Evolutionary conservation across 2,888 invertebrate species (phyloP).

Genomic region (Drosophila anomalata): DNA sequence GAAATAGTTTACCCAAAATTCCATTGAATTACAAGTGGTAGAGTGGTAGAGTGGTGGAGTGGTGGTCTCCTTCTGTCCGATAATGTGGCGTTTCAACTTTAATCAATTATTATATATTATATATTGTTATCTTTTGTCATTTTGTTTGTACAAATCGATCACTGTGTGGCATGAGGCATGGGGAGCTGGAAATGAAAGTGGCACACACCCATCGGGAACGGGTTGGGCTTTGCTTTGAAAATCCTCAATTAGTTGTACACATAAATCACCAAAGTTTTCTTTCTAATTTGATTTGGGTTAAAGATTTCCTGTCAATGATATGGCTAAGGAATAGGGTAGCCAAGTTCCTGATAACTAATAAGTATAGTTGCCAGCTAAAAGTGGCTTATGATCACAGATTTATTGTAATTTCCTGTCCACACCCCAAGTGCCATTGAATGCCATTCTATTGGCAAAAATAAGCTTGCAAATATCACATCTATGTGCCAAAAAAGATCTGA

Average conservation of each 20-base stretch:
- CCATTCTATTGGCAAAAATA: slow-evolving; percentile 8
- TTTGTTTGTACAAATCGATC: slow-evolving; percentile 75
- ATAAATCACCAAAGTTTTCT: slow-evolving; percentile 59
- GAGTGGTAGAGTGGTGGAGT: not conserved
- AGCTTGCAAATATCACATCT: slow-evolving; percentile 20
- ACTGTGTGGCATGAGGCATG: slow-evolving; percentile 13
- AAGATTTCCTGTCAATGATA: slow-evolving; percentile 60
- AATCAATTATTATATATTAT: slow-evolving; percentile 71
- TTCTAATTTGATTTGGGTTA: slow-evolving; percentile 59
- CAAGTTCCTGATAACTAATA: not conserved
- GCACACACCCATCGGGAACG: slow-evolving; percentile 33
- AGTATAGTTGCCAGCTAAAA: not conserved
- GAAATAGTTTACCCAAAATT: slow-evolving; percentile 41
- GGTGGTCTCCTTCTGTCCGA: slow-evolving; percentile 29
- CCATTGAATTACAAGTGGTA: slow-evolving; percentile 47
- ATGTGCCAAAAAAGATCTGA: slow-evolving; percentile 31
- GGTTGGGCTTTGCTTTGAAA: slow-evolving; percentile 29
- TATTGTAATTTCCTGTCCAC: not conserved
- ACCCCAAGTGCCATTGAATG: not conserved
- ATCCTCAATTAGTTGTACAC: slow-evolving; percentile 70
- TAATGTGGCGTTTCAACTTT: slow-evolving; percentile 53
- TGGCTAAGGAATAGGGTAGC: not conserved
- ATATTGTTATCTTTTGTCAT: slow-evolving; percentile 43
- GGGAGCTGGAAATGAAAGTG: slow-evolving; percentile 53
- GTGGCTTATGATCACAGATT: slow-evolving; percentile 10